Conservation (phyloP, 1,140 invertebrate genomes). For the Drosophila orosa region DNA sequence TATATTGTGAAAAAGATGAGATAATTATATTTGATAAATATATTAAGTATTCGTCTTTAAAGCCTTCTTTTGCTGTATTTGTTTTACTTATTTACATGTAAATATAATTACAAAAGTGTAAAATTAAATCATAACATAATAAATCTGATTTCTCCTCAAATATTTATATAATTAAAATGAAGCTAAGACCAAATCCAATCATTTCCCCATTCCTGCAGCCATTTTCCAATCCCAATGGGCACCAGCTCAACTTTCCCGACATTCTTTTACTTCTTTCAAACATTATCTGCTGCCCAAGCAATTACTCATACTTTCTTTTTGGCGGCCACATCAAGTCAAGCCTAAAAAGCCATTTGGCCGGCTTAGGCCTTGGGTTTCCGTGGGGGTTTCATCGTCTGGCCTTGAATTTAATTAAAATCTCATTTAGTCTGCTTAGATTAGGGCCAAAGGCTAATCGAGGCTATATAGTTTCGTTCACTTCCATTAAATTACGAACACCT, state of each 20-base stretch:
- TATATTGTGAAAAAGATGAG: not conserved
- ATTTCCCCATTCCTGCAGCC: not conserved
- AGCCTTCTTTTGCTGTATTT: no score
- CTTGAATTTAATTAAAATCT: constrained; percentile 75
- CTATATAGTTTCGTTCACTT: constrained; percentile 10
- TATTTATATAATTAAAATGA: not conserved
- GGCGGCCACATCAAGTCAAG: constrained; percentile 39
- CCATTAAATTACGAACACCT: constrained; percentile 12
- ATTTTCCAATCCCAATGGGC: not conserved
- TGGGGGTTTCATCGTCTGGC: constrained; percentile 55
- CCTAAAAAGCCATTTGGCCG: constrained; percentile 37
- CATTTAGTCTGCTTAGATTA: constrained; percentile 56
- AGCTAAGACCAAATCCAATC: not conserved
- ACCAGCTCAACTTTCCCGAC: not conserved
- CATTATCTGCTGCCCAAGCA: constrained; percentile 39
- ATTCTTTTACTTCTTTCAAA: not conserved
- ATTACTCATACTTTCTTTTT: constrained; percentile 44
- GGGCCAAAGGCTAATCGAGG: constrained; percentile 48
- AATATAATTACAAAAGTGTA: not conserved
- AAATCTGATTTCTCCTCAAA: no score
- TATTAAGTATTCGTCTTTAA: no score
- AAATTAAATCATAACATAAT: not conserved
- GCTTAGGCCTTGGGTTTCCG: constrained; percentile 22
- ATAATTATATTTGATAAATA: not conserved
- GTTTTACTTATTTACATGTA: not conserved